These are phyloP conservation scores for Pararge aegeria DNA, from an alignment of 1,140 invertebrate species.

Conservation along the genomic window DNA sequence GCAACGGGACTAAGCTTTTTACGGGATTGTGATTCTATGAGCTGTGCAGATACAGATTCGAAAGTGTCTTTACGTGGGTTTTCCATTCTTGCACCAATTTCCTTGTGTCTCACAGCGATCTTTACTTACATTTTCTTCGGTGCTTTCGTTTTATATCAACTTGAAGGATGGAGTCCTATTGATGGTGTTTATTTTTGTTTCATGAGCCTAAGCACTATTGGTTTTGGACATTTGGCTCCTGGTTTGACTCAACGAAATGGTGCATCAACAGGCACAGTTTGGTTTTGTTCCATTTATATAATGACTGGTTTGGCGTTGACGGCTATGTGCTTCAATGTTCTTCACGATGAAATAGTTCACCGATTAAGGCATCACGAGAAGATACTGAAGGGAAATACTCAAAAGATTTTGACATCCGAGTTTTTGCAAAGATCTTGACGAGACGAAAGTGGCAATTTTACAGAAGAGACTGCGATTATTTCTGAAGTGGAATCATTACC, in stretches of 20 bases:
- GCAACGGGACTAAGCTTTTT: slow-evolving; percentile 63
- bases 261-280: slow-evolving; percentile 83
- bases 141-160: slow-evolving; percentile 91
- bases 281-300: slow-evolving; percentile 97
- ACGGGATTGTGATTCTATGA: slow-evolving; percentile 84
- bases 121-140: slow-evolving; percentile 92
- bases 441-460: slow-evolving; percentile 68
- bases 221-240: slow-evolving; percentile 94
- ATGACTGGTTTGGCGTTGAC: slow-evolving; percentile 97
- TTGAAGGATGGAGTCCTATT: slow-evolving; percentile 92
- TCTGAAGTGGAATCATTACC: slow-evolving; percentile 66
- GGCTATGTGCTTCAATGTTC: slow-evolving; percentile 98
- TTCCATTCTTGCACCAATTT: slow-evolving; percentile 87
- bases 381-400: slow-evolving; percentile 58
- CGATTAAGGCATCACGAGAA: slow-evolving; percentile 84
- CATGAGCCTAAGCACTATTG: slow-evolving; percentile 95
- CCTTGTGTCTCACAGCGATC: slow-evolving; percentile 89
- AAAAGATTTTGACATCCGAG: slow-evolving; percentile 68
- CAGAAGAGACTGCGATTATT: slow-evolving; percentile 68
- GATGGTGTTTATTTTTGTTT: slow-evolving; percentile 98
- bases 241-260: slow-evolving; percentile 84
- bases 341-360: slow-evolving; percentile 95
- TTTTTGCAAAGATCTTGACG: slow-evolving; percentile 70
- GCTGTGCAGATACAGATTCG: slow-evolving; percentile 85
- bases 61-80: slow-evolving; percentile 87